Evolutionary conservation across 2,113 vertebrate genomes (phyloP).

Genomic region (Azemiops feae): DNA sequence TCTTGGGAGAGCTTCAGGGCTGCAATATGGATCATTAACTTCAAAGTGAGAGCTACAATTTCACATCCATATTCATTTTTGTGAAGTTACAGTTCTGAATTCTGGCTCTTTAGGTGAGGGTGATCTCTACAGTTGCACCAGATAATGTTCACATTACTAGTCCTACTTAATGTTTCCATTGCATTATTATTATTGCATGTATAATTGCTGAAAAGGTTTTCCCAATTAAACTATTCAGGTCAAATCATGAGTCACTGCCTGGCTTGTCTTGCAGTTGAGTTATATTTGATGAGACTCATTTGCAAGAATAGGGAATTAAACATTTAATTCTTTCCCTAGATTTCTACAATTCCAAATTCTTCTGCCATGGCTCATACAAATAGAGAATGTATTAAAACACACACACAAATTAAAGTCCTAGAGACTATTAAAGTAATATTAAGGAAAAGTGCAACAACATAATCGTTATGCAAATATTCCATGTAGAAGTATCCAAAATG

Average conservation of each 20-base stretch:
- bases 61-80: background rate
- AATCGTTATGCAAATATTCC: constrained; percentile 23
- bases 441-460: constrained; percentile 26
- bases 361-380: constrained; percentile 22
- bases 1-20: background rate
- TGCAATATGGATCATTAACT: background rate
- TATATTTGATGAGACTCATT: background rate
- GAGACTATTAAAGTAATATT: constrained; percentile 46
- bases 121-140: background rate
- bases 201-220: background rate
- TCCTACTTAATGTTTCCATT: background rate
- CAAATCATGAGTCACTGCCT: background rate
- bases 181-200: background rate
- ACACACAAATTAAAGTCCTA: constrained; percentile 22
- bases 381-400: background rate
- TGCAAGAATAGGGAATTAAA: background rate
- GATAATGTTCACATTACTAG: no score
- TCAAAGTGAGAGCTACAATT: background rate
- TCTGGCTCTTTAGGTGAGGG: background rate
- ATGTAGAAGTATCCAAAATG: background rate
- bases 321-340: constrained; percentile 15
- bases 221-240: background rate
- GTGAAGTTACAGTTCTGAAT: background rate
- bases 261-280: constrained; percentile 3
- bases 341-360: constrained; percentile 25